A percentile compares a stretch with the other conserved stretches of the same genome.
Evolutionary conservation across 2,797 vertebrate genomes (phyloP).

Genomic region (Tenualosa thibaudeaui): DNA sequence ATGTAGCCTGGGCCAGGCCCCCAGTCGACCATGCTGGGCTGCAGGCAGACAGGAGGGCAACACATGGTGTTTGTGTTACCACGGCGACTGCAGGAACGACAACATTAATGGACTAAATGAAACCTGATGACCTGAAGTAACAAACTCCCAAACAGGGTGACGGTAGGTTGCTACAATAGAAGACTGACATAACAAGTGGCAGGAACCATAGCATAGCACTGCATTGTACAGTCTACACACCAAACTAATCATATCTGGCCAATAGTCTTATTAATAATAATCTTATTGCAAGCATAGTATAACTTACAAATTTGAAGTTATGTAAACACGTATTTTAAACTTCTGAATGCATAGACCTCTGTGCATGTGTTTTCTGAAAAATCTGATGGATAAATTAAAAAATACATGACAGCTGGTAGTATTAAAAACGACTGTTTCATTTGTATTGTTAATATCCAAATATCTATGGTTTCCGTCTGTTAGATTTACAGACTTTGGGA

Average conservation of each 20-base stretch:
- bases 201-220: background rate
- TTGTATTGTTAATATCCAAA: background rate
- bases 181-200: background rate
- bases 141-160: slow-evolving; percentile 11
- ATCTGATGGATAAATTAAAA: too few relatives aligned
- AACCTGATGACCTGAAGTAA: background rate
- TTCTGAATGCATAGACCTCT: too few relatives aligned
- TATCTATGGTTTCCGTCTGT: too few relatives aligned
- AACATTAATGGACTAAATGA: background rate
- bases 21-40: background rate
- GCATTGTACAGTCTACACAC: background rate
- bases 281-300: background rate
- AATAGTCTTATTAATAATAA: too few relatives aligned
- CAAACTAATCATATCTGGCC: background rate
- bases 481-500: too few relatives aligned
- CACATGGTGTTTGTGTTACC: slow-evolving; percentile 15
- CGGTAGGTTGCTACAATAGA: background rate
- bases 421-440: background rate
- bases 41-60: background rate
- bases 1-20: background rate
- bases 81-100: background rate
- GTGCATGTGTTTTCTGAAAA: too few relatives aligned
- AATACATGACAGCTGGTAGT: too few relatives aligned
- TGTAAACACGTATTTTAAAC: too few relatives aligned
- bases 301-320: too few relatives aligned